Base-by-base conservation (phyloP, 2,113 vertebrate species). In the Collichthys lucidus region DNA sequence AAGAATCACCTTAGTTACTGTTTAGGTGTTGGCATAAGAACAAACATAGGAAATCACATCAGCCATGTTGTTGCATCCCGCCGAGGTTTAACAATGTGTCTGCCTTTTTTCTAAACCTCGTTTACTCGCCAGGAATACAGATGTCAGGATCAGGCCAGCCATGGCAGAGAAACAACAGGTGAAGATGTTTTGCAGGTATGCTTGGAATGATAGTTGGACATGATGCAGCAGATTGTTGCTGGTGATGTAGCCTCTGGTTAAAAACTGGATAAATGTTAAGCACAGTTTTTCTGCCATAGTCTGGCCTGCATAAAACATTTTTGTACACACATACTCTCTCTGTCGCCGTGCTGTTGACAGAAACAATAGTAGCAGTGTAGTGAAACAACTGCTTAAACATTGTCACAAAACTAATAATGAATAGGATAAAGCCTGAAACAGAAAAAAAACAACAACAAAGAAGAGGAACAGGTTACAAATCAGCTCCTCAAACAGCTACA, bases 11-110 rank as follows among this genome's bases (percentile, higher is more conserved):
- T 73, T 14, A 47, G 22, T 80, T 76, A 24, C 68, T 40, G 68
- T 63, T 72, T 40, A 66, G 59, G 44, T 82, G 61, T 56, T 49
- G 42, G 53, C 52, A 79, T 17, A 44, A 53, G 80, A 72, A 86
- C 44, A 56, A 20, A 61, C 15, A 20, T 1, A 40, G 22, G 7
- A 77, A 70, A 82, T 83, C 63, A 47, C 35, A 63, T 56, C 40
- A 46, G 20, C 12, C 35, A 40, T 63, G 19, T 24, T 65, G 16
- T 22, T 40, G 29, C 46, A 20, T 68, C 46, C 40, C 47, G 42
- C 42, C 3, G 16, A 73, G 60, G n/a, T 15, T 44, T 11, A 53
- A 40, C 24, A 56, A 11, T 7, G 53, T 40, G 20, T 46, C 15
- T 22, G 50, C 31, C 40, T 52, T 65, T 68, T 68, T 59, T 60